Base-by-base conservation (phyloP, 2,797 vertebrate species). In the Jordanella pulchra region DNA sequence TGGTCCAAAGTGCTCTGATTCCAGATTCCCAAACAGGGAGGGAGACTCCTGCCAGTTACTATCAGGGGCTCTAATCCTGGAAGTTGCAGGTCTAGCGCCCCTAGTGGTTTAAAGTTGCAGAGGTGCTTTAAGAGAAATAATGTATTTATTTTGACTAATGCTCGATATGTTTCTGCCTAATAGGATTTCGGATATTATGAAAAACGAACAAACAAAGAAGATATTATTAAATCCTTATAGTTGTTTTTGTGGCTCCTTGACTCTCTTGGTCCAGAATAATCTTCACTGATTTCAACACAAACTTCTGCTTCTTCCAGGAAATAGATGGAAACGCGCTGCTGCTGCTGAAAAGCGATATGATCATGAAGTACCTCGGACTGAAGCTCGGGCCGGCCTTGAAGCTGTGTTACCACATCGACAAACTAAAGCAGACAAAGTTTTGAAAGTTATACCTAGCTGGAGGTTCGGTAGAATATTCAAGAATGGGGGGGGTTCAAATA, bases 381-480 rank as follows among this genome's bases (percentile, higher is more conserved):
- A 99, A 97, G 93, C 91, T 97, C 85, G 97, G 96, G 61, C 97
- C 96, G 0, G 96, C 97, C 0, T 85, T 98, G 92, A 97, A 97
- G 89, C 95, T 97, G 71, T 98, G 97, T 90, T 96, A 96, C 92
- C 96, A 98, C 89, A 98, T 98, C n/a, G 97, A 98, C 90, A 98
- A 97, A 84, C 95, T 97, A 91, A 97, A 97, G 94, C 96, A 97
- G 92, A 87, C 90, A 65, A 98, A 98, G 90, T 96, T 97, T 92
- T 97, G 91, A 96, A 70, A 68, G 30, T 32, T 44, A 3, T 45
- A 2, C 10, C 17, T 0, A 9, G 21, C 35, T 35, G 11, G 23
- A 12, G 63, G 73, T 82, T 73, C 67, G 69, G 74, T 55, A 18
- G 54, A 75, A 53, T 67, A 60, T 75, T 51, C 68, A 18, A 71